A percentile compares a stretch with the other conserved stretches of the same genome.
These are phyloP conservation scores for Chloroceryle inda DNA, from an alignment of 2,797 vertebrate genomes.

Conservation along the genomic window DNA sequence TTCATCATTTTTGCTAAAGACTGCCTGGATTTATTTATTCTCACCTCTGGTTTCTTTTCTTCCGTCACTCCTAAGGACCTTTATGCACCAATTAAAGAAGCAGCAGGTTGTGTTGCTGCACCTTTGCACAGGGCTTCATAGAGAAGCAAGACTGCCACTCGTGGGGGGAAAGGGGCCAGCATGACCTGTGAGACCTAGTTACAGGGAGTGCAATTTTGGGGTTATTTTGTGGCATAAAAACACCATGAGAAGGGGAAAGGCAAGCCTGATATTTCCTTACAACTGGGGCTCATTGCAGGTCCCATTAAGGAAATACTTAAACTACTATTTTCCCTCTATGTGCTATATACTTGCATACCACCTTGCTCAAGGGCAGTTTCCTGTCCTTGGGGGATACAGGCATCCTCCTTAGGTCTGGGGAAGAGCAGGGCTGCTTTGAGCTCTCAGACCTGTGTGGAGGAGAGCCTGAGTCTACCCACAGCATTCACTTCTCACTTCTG, in stretches of 20 bases:
- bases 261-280: background rate
- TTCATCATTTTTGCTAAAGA: background rate
- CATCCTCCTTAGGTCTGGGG: background rate
- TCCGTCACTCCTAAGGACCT: background rate
- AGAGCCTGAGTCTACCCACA: fast-evolving
- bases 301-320: background rate
- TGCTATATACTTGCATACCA: background rate
- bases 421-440: background rate
- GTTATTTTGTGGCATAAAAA: background rate
- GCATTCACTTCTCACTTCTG: background rate
- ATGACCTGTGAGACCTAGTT: background rate
- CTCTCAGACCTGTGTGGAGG: background rate
- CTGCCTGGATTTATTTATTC: background rate
- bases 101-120: background rate
- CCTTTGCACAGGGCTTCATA: background rate
- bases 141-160: background rate
- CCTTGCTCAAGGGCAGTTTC: background rate
- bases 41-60: background rate
- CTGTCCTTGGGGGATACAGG: background rate
- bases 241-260: background rate
- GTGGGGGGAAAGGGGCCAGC: background rate
- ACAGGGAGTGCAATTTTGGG: background rate
- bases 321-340: background rate
- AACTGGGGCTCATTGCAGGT: background rate
- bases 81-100: background rate